Conservation (phyloP, 2,888 invertebrate species). For the Eurytoma californica region DNA sequence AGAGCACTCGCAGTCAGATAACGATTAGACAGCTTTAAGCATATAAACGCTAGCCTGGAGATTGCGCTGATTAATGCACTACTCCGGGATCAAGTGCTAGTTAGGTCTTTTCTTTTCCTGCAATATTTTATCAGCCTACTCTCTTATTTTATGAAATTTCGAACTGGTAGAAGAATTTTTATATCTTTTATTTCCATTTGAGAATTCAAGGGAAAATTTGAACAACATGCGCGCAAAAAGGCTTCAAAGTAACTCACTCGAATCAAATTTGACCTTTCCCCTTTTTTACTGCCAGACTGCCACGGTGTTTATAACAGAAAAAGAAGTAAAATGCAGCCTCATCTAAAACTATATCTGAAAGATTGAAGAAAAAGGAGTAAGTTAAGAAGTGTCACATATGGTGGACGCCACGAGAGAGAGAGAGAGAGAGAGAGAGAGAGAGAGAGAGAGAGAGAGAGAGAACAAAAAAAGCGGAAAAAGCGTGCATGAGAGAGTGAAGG, state of each 20-base stretch:
- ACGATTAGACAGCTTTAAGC: constrained; percentile 5
- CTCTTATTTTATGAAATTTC: no score
- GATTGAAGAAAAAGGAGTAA: no score
- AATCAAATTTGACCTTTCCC: constrained; percentile 56
- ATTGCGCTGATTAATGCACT: constrained; percentile 10
- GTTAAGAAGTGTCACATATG: not conserved
- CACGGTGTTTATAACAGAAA: no score
- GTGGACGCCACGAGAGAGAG: not conserved
- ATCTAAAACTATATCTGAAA: no score
- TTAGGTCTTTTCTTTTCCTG: no score
- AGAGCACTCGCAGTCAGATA: not conserved
- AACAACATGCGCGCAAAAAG: constrained; percentile 34
- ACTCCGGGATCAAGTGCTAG: no score
- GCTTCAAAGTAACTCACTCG: constrained; percentile 25
- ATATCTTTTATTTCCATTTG: not conserved
- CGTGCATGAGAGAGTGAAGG: constrained; percentile 3
- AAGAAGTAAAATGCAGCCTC: no score
- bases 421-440: not conserved
- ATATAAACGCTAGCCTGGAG: not conserved
- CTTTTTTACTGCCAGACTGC: not conserved
- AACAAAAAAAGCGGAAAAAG: not conserved
- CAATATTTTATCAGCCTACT: no score
- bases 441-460: not conserved
- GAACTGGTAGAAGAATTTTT: no score
- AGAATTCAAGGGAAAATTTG: constrained; percentile 57